These are phyloP conservation scores for Drosophila tropicalis DNA, from an alignment of 1,140 invertebrate species.

Conservation along the genomic window DNA sequence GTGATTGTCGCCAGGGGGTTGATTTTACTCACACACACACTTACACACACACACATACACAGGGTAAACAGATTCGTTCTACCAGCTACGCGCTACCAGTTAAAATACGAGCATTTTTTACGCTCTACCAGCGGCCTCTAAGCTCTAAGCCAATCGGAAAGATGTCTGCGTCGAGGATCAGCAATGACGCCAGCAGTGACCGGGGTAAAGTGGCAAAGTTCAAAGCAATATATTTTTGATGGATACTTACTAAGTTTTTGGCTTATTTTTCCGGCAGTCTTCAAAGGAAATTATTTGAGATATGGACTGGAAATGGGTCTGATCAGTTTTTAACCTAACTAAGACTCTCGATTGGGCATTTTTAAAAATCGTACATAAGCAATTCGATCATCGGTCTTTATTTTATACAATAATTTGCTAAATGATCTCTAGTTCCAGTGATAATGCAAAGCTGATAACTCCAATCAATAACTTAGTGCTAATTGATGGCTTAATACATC, in stretches of 20 bases:
- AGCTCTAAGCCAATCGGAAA: slow-evolving; percentile 69
- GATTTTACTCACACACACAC: slow-evolving; percentile 49
- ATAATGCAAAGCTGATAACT: too few species aligned
- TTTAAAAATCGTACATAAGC: too few species aligned
- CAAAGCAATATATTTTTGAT: slow-evolving; percentile 20
- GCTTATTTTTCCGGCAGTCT: not conserved
- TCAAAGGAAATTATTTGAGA: not conserved
- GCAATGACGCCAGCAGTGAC: slow-evolving; percentile 25
- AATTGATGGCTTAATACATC: too few species aligned
- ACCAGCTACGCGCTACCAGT: slow-evolving; percentile 51
- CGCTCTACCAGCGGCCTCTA: slow-evolving; percentile 45
- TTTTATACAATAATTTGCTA: too few species aligned
- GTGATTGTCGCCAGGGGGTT: slow-evolving; percentile 72
- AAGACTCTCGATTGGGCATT: too few species aligned
- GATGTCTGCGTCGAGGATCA: slow-evolving; percentile 66
- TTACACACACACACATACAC: slow-evolving; percentile 24
- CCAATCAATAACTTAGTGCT: too few species aligned
- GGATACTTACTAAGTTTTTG: not conserved
- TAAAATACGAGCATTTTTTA: slow-evolving; percentile 73
- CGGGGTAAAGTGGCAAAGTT: slow-evolving; percentile 36
- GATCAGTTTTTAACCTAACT: too few species aligned
- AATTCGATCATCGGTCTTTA: too few species aligned
- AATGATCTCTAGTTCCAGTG: too few species aligned
- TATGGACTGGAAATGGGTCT: not conserved
- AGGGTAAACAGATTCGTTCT: slow-evolving; percentile 35